Conservation (phyloP, 2,797 vertebrate species). For the Paramormyrops hopkinsi region DNA sequence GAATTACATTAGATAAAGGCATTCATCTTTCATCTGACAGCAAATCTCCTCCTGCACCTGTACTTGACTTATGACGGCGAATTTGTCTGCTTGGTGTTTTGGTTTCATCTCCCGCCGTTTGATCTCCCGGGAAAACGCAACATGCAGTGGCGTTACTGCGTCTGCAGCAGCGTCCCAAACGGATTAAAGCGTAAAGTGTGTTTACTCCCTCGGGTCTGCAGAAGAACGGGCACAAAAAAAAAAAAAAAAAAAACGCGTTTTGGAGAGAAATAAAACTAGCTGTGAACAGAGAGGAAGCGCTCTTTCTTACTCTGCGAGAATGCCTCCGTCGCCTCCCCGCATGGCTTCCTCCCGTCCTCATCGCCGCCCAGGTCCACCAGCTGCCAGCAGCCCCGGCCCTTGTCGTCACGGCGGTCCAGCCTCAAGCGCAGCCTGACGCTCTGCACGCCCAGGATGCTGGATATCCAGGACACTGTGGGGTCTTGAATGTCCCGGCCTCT, state of each 20-base stretch:
- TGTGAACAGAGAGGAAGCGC: not conserved
- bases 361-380: conserved; percentile 50
- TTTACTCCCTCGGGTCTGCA: not conserved
- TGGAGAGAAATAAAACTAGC: not conserved
- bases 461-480: conserved; percentile 52
- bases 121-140: not conserved
- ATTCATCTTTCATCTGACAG: conserved; percentile 1
- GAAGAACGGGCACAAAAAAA: not conserved
- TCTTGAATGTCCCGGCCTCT: conserved; percentile 44
- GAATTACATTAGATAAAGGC: not conserved
- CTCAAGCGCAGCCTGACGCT: conserved; percentile 55
- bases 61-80: not conserved
- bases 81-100: not conserved
- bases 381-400: conserved; percentile 55
- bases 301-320: conserved; percentile 45
- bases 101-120: not conserved
- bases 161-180: not conserved
- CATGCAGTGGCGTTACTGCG: not conserved
- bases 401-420: conserved; percentile 49
- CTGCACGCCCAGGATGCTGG: conserved; percentile 47
- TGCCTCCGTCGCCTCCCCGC: conserved; percentile 25
- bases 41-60: not conserved
- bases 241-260: not conserved
- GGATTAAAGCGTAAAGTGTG: not conserved
- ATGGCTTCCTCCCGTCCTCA: conserved; percentile 27